Percentiles rank a stretch among this genome's conserved stretches.
phyloP scores from a whole-genome alignment of 2,113 vertebrate genomes.

The Protobothrops mucrosquamatus region DNA sequence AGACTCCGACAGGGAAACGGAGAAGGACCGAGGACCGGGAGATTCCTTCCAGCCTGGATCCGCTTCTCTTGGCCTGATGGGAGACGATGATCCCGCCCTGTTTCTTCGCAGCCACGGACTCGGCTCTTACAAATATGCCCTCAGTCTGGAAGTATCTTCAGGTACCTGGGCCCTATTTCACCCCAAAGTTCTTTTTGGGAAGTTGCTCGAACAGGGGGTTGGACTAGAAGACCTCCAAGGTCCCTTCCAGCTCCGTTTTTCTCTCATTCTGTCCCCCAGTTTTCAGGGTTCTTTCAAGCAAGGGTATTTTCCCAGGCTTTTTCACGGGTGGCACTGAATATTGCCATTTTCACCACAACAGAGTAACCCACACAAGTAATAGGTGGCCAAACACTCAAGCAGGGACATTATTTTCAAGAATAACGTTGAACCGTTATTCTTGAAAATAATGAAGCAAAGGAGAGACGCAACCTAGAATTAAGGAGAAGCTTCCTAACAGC shows the following conservation, averaged over 20 bases:
- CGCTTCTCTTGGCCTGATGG: neutral
- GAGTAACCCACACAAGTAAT: neutral
- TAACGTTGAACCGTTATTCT: neutral
- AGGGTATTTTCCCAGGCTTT: neutral
- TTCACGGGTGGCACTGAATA: neutral
- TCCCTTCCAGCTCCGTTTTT: too few species aligned
- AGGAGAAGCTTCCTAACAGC: neutral
- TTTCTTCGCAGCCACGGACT: constrained; percentile 87
- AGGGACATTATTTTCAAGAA: neutral
- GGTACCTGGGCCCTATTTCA: constrained; percentile 63
- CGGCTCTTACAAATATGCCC: constrained; percentile 83
- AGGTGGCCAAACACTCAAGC: neutral
- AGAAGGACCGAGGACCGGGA: neutral
- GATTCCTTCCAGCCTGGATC: fast-evolving
- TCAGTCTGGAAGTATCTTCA: constrained; percentile 79
- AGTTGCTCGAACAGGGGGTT: too few species aligned
- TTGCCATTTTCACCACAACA: neutral
- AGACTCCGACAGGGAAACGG: neutral
- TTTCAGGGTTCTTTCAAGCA: too few species aligned
- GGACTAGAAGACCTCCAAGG: too few species aligned
- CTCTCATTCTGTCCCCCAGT: too few species aligned
- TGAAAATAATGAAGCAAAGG: neutral
- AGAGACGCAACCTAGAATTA: neutral
- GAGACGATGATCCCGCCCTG: constrained; percentile 56
- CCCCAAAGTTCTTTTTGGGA: neutral